These are phyloP conservation scores for Halictus quadricinctus DNA, from an alignment of 2,888 invertebrate species.

Conservation along the genomic window DNA sequence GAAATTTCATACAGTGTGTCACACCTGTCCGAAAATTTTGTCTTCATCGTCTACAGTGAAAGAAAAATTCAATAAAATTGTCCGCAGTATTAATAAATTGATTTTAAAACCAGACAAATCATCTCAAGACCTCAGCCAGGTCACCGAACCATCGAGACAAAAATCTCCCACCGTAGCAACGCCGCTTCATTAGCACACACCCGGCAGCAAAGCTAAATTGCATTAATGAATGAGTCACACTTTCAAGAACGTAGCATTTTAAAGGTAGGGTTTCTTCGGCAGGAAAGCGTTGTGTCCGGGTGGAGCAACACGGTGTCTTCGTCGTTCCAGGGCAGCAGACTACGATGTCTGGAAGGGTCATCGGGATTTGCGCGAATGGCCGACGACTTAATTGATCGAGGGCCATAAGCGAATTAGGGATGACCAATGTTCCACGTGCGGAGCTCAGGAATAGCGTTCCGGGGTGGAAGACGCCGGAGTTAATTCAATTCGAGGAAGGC, in stretches of 20 bases:
- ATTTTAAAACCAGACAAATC: too few relatives aligned
- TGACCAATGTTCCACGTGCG: conserved; percentile 71
- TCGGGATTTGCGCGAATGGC: conserved; percentile 70
- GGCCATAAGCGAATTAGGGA: conserved; percentile 73
- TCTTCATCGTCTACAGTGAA: too few relatives aligned
- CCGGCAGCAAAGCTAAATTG: background rate
- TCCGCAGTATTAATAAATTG: too few relatives aligned
- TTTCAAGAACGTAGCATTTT: background rate
- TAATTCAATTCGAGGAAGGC: conserved; percentile 73
- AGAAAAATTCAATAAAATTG: too few relatives aligned
- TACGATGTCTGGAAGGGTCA: conserved; percentile 59
- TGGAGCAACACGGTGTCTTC: conserved; percentile 51
- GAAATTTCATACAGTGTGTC: too few relatives aligned
- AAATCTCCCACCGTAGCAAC: too few relatives aligned
- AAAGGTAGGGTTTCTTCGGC: background rate
- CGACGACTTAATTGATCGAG: conserved; percentile 73
- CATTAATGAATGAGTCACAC: background rate
- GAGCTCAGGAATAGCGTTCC: conserved; percentile 65
- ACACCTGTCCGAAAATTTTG: too few relatives aligned
- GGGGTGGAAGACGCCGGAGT: conserved; percentile 69
- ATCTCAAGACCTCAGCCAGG: too few relatives aligned
- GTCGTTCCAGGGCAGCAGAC: conserved; percentile 42
- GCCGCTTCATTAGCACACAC: background rate
- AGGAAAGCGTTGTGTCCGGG: background rate
- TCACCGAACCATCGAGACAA: too few relatives aligned